A percentile compares a stretch with the other conserved stretches of the same genome.
Evolutionary conservation across 1,140 invertebrate species (phyloP).

Genomic region (Bombus waltoni): DNA sequence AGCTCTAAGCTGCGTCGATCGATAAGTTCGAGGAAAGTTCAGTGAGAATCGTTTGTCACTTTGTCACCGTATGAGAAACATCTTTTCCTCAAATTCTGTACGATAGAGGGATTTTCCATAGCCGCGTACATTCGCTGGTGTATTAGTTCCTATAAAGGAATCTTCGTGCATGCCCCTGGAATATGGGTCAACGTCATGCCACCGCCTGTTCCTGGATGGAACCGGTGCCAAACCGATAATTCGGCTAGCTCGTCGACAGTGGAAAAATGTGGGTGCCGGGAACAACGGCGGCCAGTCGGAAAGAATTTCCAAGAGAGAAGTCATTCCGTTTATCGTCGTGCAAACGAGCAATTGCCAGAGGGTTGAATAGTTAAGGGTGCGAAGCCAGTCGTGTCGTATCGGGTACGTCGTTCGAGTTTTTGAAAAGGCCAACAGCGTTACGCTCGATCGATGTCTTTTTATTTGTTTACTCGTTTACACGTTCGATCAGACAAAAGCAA

Average conservation of each 20-base stretch:
- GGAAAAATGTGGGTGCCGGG: conserved; percentile 33
- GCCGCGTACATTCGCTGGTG: background rate
- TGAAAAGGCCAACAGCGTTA: background rate
- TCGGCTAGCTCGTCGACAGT: conserved; percentile 30
- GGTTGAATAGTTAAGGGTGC: background rate
- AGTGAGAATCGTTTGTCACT: background rate
- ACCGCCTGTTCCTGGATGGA: conserved; percentile 11
- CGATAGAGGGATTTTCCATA: background rate
- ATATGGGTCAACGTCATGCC: conserved; percentile 40
- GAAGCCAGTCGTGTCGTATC: background rate
- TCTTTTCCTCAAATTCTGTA: background rate
- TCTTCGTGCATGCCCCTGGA: background rate
- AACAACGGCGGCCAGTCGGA: conserved; percentile 9
- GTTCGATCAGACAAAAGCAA: background rate
- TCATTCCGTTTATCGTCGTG: conserved; percentile 38
- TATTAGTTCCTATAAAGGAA: conserved; percentile 5
- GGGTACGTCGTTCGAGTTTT: background rate
- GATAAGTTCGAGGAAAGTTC: background rate
- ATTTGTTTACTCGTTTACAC: background rate
- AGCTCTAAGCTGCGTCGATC: no score
- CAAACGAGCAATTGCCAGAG: conserved; percentile 41
- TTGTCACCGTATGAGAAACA: background rate
- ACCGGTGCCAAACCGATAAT: conserved; percentile 53
- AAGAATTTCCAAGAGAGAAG: conserved; percentile 35
- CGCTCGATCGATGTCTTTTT: background rate